A percentile compares a stretch with the other conserved stretches of the same genome.
Conservation (phyloP, 1,140 invertebrate genomes). For the Nymphalis io region DNA sequence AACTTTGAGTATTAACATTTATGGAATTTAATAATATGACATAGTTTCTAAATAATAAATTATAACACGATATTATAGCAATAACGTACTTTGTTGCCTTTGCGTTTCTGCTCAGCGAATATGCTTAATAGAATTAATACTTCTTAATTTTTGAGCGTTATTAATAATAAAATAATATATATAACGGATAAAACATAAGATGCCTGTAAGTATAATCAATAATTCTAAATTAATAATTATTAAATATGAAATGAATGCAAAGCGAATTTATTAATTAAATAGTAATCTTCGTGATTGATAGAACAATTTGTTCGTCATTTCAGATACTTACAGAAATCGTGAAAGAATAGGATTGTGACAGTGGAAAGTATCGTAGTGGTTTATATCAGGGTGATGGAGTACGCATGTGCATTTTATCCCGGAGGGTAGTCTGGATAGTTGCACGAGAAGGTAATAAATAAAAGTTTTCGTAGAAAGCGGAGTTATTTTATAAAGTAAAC, state of each 20-base stretch:
- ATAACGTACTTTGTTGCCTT: neutral
- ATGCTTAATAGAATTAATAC: neutral
- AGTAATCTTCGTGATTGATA: constrained; percentile 43
- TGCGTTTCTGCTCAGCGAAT: constrained; percentile 36
- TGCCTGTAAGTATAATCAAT: too few relatives aligned
- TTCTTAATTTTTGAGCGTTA: too few relatives aligned
- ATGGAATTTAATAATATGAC: too few relatives aligned
- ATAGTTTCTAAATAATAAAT: too few relatives aligned
- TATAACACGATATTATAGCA: too few relatives aligned
- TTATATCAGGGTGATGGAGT: constrained; percentile 59
- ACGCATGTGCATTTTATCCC: constrained; percentile 50
- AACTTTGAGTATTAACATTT: too few relatives aligned
- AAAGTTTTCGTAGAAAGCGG: constrained; percentile 3
- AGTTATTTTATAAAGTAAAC: constrained; percentile 14
- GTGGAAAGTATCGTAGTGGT: constrained; percentile 44
- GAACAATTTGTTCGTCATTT: constrained; percentile 60
- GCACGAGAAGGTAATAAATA: constrained; percentile 60
- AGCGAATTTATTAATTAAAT: constrained; percentile 36
- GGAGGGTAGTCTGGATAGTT: constrained; percentile 51
- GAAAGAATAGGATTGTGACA: constrained; percentile 41
- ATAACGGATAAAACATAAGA: too few relatives aligned
- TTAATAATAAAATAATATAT: too few relatives aligned
- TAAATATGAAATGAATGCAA: constrained; percentile 6
- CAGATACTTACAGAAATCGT: constrained; percentile 59
- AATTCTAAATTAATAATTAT: neutral